A percentile compares a stretch with the other conserved stretches of the same genome.
phyloP scores from a whole-genome alignment of 2,888 invertebrate species.

The Ichneumon xanthorius region DNA sequence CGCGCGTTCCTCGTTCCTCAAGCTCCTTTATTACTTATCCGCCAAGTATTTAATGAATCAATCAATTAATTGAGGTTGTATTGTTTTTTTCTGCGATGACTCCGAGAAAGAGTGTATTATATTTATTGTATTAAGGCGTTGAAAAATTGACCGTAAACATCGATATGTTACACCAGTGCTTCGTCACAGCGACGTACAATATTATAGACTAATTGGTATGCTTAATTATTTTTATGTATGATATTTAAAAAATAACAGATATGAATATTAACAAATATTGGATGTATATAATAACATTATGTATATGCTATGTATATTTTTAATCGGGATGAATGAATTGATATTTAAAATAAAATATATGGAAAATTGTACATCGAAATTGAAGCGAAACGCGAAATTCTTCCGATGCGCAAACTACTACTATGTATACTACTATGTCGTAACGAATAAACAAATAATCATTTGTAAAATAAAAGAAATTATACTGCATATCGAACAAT shows the following conservation, averaged over 20 bases:
- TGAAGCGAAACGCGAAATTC: neutral
- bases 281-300: conserved; percentile 31
- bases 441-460: neutral
- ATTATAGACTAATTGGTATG: conserved; percentile 26
- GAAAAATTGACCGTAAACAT: conserved; percentile 16
- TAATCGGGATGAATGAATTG: conserved; percentile 21
- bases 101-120: conserved; percentile 5
- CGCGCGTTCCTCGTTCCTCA: conserved; percentile 42
- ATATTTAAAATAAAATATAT: neutral
- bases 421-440: conserved; percentile 4
- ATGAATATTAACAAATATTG: conserved; percentile 35
- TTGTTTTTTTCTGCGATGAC: conserved; percentile 13
- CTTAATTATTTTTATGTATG: conserved; percentile 53
- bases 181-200: conserved; percentile 23
- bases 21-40: conserved; percentile 5
- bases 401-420: neutral
- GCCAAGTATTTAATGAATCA: neutral
- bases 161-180: conserved; percentile 25
- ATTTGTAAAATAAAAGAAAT: no score
- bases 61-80: neutral
- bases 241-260: conserved; percentile 34
- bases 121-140: conserved; percentile 1
- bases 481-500: neutral
- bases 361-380: conserved; percentile 55
- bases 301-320: conserved; percentile 53